Conservation (phyloP, 2,888 invertebrate genomes). For the Agrenia bidenticulata region DNA sequence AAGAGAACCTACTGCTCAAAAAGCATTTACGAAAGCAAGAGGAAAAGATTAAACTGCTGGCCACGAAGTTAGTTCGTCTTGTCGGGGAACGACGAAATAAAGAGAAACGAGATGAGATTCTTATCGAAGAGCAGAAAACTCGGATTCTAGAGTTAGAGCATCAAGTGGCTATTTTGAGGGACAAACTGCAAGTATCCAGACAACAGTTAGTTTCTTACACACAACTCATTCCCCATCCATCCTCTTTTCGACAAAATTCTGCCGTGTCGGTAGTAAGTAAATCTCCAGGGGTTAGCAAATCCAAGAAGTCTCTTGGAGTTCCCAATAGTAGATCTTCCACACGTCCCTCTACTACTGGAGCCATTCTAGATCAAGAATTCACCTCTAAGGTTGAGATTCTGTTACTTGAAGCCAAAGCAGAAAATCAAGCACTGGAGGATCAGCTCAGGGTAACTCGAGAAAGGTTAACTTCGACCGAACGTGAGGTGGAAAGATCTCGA, state of each 20-base stretch:
- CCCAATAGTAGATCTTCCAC: conserved; percentile 18
- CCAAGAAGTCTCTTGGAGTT: background rate
- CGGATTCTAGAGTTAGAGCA: conserved; percentile 45
- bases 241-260: background rate
- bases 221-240: conserved; percentile 35
- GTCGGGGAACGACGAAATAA: conserved; percentile 37
- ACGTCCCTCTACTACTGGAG: conserved; percentile 3
- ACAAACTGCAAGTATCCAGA: conserved; percentile 42
- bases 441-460: conserved; percentile 40
- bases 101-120: conserved; percentile 38
- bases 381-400: conserved; percentile 39
- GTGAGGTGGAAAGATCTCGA: conserved; percentile 37
- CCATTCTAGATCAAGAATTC: conserved; percentile 25
- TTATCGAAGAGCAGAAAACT: conserved; percentile 41
- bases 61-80: conserved; percentile 45
- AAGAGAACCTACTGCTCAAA: conserved; percentile 45
- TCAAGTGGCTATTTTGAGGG: conserved; percentile 41
- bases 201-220: conserved; percentile 48
- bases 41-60: conserved; percentile 45
- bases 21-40: conserved; percentile 42
- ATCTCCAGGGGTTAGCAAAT: background rate
- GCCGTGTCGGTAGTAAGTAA: background rate
- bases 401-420: conserved; percentile 48
- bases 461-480: conserved; percentile 31
- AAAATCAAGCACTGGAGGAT: conserved; percentile 48